phyloP scores from a whole-genome alignment of 1,140 invertebrate species.

The Lutraria rhynchaena region DNA sequence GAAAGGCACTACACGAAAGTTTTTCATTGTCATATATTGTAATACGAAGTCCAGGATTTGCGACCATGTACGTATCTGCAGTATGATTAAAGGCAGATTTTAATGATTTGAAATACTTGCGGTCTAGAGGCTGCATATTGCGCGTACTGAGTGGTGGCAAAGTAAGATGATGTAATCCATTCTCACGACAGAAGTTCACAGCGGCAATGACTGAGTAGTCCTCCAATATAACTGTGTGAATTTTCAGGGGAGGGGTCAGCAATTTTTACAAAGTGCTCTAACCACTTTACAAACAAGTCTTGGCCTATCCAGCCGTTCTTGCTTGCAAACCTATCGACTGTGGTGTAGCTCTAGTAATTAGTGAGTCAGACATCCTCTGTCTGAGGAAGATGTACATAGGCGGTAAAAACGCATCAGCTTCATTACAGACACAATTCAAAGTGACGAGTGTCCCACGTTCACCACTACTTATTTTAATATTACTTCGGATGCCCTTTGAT shows the following conservation, averaged over 20 bases:
- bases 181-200: neutral
- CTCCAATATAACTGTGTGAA: neutral
- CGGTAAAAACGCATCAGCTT: neutral
- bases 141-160: constrained; percentile 4
- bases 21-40: too few species aligned
- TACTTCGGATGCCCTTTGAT: neutral
- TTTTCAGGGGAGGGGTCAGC: neutral
- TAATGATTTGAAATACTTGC: neutral
- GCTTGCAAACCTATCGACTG: constrained; percentile 1
- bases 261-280: neutral
- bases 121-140: neutral
- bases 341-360: neutral
- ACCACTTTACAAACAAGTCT: neutral
- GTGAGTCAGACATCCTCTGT: neutral
- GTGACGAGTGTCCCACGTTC: neutral
- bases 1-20: too few species aligned
- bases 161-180: neutral
- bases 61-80: too few species aligned
- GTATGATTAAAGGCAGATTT: neutral
- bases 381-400: constrained; percentile 9
- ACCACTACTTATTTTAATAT: neutral
- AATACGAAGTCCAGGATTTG: too few species aligned
- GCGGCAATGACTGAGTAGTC: neutral
- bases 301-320: neutral
- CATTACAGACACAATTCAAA: neutral